Conservation (phyloP, 92 coral and sea anemone genomes). For the Zoanthus solanderi region DNA sequence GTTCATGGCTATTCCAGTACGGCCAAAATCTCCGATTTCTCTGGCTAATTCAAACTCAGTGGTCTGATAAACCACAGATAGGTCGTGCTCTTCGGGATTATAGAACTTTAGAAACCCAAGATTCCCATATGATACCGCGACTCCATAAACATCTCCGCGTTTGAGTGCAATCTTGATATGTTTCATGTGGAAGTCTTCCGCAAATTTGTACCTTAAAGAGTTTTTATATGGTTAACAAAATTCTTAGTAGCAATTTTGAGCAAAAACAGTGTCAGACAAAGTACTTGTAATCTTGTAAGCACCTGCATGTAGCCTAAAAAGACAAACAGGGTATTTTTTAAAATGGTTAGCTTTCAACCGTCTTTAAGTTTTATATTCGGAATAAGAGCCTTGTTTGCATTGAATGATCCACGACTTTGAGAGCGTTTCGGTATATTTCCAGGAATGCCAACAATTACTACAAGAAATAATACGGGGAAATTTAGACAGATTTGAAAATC, state of each 20-base stretch:
- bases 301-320: too few species aligned
- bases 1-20: constrained; percentile 72
- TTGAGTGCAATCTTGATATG: constrained; percentile 60
- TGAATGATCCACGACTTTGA: too few species aligned
- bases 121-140: constrained; percentile 70
- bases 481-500: too few species aligned
- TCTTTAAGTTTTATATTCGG: too few species aligned
- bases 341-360: too few species aligned
- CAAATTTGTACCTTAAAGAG: constrained; percentile 59
- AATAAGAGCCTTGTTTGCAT: too few species aligned
- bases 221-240: not conserved
- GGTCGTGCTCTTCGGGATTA: constrained; percentile 61
- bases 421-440: too few species aligned
- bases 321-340: too few species aligned
- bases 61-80: constrained; percentile 64
- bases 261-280: too few species aligned
- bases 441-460: too few species aligned
- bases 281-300: too few species aligned
- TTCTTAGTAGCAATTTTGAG: not conserved
- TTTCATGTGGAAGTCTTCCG: constrained; percentile 51
- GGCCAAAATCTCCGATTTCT: constrained; percentile 64
- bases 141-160: constrained; percentile 68
- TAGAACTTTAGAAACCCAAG: constrained; percentile 74
- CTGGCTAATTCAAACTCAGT: constrained; percentile 61
- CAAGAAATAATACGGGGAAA: too few species aligned